phyloP scores from a whole-genome alignment of 2,888 invertebrate genomes.

The Meganola albula region DNA sequence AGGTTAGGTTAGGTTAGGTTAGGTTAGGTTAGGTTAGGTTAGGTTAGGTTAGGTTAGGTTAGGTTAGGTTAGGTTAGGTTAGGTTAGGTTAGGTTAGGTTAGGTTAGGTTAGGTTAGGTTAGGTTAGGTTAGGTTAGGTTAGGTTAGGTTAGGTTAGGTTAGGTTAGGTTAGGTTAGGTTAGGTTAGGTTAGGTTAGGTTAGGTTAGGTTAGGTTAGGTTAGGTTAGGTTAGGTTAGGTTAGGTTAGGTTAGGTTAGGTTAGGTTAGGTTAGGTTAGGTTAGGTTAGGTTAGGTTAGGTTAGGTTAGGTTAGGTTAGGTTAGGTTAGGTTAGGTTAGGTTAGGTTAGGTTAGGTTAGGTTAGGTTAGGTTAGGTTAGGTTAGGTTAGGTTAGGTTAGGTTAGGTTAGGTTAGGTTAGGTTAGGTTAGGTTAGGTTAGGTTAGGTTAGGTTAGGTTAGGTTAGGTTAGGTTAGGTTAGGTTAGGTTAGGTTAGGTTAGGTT shows the following conservation, averaged over 20 bases:
- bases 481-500: conserved; percentile 15
- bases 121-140: conserved; percentile 20
- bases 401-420: conserved; percentile 13
- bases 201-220: conserved; percentile 19
- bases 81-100: conserved; percentile 23
- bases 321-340: conserved; percentile 14
- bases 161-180: conserved; percentile 18
- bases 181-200: conserved; percentile 17
- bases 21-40: conserved; percentile 16
- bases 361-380: conserved; percentile 17
- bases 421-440: conserved; percentile 15
- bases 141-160: conserved; percentile 19
- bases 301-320: conserved; percentile 18
- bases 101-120: conserved; percentile 19
- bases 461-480: conserved; percentile 15
- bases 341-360: conserved; percentile 14
- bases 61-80: conserved; percentile 18
- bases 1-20: conserved; percentile 14
- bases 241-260: conserved; percentile 24
- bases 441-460: conserved; percentile 15
- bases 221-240: conserved; percentile 17
- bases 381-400: conserved; percentile 11
- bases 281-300: conserved; percentile 19
- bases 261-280: conserved; percentile 23
- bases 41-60: conserved; percentile 16